Evolutionary conservation across 2,888 invertebrate species (phyloP).

Genomic region (Deroplatys truncata): DNA sequence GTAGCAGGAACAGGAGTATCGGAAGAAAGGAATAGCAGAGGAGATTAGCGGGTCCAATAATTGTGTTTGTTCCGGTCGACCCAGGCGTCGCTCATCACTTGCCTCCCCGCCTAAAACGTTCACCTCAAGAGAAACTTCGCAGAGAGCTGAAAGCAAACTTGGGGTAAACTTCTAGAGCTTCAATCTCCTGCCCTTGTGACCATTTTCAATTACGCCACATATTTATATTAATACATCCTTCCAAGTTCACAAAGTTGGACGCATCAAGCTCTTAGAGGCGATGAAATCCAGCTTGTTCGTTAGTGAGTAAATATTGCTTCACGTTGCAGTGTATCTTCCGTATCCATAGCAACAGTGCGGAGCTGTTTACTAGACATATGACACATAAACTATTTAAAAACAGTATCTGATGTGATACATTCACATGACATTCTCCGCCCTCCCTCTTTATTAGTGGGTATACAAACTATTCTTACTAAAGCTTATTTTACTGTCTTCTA

Average conservation of each 20-base stretch:
- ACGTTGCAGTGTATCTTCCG: too few species aligned
- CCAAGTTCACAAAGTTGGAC: neutral
- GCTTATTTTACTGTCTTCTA: too few species aligned
- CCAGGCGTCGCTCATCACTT: neutral
- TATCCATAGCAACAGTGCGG: too few species aligned
- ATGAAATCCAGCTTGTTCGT: neutral
- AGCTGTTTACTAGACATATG: too few species aligned
- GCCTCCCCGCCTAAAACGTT: neutral
- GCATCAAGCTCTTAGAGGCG: neutral
- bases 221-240: neutral
- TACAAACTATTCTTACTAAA: too few species aligned
- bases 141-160: neutral
- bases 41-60: neutral
- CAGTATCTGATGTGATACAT: too few species aligned
- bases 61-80: neutral
- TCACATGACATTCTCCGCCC: too few species aligned
- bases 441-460: too few species aligned
- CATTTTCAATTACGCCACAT: neutral
- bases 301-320: neutral
- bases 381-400: too few species aligned
- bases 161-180: neutral
- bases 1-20: neutral
- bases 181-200: neutral
- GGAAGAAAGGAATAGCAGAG: neutral
- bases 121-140: neutral